Conservation (phyloP, 2,113 vertebrate genomes). For the Spilogale gracilis region DNA sequence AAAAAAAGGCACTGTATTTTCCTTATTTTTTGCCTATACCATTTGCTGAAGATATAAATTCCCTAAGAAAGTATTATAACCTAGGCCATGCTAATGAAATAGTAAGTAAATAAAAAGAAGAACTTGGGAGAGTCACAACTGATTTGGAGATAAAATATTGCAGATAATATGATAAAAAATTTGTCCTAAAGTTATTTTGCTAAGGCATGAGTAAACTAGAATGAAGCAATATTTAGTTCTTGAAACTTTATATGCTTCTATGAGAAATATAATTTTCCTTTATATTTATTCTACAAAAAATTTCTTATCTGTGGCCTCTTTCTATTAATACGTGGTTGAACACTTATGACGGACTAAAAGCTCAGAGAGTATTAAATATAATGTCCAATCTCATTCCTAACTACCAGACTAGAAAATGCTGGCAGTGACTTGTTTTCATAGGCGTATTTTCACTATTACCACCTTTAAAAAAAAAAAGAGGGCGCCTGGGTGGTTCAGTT, state of each 20-base stretch:
- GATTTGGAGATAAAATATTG: conserved; percentile 5
- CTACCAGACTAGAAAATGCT: neutral
- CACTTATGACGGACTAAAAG: neutral
- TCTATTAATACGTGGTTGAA: neutral
- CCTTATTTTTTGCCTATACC: neutral
- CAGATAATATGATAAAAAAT: conserved; percentile 15
- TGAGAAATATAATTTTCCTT: conserved; percentile 41
- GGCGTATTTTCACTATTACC: neutral
- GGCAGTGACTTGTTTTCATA: rapidly evolving
- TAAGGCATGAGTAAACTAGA: neutral
- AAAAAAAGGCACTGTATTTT: neutral
- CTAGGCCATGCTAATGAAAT: neutral
- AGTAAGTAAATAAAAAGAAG: conserved; percentile 41
- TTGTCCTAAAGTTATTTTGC: conserved; percentile 34
- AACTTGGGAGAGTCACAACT: neutral
- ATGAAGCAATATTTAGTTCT: neutral
- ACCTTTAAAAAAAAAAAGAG: neutral
- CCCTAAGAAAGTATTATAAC: neutral
- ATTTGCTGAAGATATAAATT: conserved; percentile 49
- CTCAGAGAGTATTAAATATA: neutral
- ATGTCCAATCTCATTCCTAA: neutral
- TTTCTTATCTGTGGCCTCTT: neutral
- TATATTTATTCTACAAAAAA: neutral
- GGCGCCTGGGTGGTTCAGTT: too few relatives aligned
- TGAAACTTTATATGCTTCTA: neutral